Conservation (phyloP, 2,113 vertebrate species). For the Aegotheles bennettii region DNA sequence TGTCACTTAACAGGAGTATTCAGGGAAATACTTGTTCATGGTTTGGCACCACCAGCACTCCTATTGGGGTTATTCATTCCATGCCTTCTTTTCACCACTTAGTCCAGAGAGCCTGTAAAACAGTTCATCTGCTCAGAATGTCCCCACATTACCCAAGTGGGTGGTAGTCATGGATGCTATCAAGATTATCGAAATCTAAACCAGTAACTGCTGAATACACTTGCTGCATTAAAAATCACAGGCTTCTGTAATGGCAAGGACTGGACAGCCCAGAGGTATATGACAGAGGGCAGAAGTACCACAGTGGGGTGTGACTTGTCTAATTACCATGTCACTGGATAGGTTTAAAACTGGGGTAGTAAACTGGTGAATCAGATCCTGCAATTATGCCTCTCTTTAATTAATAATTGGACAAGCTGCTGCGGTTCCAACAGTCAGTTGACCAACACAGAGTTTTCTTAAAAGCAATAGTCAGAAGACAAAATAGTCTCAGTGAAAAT, state of each 20-base stretch:
- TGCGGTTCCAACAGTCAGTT: background rate
- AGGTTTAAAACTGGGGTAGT: background rate
- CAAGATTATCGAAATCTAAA: background rate
- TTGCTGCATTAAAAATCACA: background rate
- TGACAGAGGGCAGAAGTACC: background rate
- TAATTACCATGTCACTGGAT: background rate
- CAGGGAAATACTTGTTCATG: slow-evolving; percentile 54
- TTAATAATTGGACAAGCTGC: background rate
- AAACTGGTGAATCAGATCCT: background rate
- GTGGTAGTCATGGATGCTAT: background rate
- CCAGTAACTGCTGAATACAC: background rate
- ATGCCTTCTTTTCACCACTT: slow-evolving; percentile 41
- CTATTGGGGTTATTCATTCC: slow-evolving; percentile 38
- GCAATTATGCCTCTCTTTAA: background rate
- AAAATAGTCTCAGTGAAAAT: background rate
- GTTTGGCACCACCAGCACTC: slow-evolving; percentile 20
- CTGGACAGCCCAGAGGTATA: background rate
- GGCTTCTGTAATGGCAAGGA: background rate
- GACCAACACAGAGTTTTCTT: background rate
- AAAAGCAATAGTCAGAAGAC: background rate
- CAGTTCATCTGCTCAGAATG: slow-evolving; percentile 35
- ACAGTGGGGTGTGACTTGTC: background rate
- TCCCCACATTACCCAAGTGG: background rate
- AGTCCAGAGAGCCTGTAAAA: slow-evolving; percentile 19
- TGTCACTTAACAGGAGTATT: background rate